These are phyloP conservation scores for Branchellion lobata DNA, from an alignment of 2,888 invertebrate genomes.

Conservation along the genomic window DNA sequence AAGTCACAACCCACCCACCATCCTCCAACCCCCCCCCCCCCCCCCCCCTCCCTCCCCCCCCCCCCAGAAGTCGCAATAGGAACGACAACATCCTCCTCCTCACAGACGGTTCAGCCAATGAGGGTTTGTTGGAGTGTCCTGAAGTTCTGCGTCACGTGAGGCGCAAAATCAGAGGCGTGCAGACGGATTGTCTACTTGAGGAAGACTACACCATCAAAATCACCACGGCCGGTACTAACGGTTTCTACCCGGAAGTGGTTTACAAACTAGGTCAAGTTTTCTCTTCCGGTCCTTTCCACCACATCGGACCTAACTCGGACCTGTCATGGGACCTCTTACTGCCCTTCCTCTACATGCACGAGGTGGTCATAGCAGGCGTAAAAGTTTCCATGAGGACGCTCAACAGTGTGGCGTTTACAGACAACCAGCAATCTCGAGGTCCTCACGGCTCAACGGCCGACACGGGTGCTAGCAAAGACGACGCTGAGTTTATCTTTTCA, in stretches of 20 bases:
- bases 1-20: too few relatives aligned
- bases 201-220: conserved; percentile 57
- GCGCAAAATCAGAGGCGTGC: conserved; percentile 54
- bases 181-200: conserved; percentile 53
- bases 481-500: background rate
- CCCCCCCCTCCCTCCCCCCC: too few relatives aligned
- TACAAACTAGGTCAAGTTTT: conserved; percentile 56
- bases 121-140: conserved; percentile 54
- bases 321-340: conserved; percentile 56
- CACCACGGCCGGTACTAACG: conserved; percentile 55
- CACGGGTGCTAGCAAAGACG: background rate
- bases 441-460: background rate
- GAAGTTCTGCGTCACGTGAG: conserved; percentile 54
- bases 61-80: conserved; percentile 48
- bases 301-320: conserved; percentile 55
- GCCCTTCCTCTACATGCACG: conserved; percentile 56
- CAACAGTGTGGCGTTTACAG: conserved; percentile 48
- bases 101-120: conserved; percentile 59
- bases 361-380: conserved; percentile 55
- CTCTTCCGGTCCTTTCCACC: conserved; percentile 58
- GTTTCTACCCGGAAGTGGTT: conserved; percentile 55
- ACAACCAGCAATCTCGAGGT: background rate
- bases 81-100: conserved; percentile 57
- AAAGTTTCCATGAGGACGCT: conserved; percentile 51
- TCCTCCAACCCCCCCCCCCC: too few relatives aligned